Conservation (phyloP, 2,113 vertebrate species). For the Struthio camelus region DNA sequence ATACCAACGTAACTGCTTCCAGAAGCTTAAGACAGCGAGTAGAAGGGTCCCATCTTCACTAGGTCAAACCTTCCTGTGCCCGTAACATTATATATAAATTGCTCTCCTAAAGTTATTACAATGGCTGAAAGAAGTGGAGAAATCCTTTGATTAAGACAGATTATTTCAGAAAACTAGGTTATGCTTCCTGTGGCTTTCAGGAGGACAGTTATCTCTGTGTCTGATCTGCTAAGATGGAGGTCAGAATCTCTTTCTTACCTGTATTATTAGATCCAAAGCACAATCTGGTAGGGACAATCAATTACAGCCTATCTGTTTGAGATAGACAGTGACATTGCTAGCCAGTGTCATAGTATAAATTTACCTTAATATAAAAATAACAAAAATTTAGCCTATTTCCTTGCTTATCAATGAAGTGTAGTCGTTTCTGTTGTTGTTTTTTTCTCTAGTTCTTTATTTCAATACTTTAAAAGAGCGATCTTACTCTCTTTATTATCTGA, state of each 20-base stretch:
- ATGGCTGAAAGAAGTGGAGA: background rate
- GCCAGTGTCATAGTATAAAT: background rate
- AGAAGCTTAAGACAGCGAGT: background rate
- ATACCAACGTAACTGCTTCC: background rate
- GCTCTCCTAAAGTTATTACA: background rate
- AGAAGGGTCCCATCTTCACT: background rate
- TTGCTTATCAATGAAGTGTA: background rate
- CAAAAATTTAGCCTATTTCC: background rate
- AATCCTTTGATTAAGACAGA: background rate
- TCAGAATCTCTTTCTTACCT: background rate
- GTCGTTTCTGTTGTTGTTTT: background rate
- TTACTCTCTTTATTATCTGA: background rate
- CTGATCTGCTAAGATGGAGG: background rate
- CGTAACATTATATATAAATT: background rate
- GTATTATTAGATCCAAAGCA: background rate
- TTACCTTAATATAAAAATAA: background rate
- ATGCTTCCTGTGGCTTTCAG: background rate
- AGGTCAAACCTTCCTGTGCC: background rate
- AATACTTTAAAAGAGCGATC: background rate
- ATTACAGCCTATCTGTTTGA: fast-evolving
- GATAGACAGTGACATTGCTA: background rate
- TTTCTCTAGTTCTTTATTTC: background rate
- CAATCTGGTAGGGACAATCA: background rate
- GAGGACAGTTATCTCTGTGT: background rate
- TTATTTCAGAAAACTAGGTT: background rate